Evolutionary conservation across 1,140 invertebrate species (phyloP), one percentile per base, ranked within the genome.

Genomic region (Chelonus insularis): DNA sequence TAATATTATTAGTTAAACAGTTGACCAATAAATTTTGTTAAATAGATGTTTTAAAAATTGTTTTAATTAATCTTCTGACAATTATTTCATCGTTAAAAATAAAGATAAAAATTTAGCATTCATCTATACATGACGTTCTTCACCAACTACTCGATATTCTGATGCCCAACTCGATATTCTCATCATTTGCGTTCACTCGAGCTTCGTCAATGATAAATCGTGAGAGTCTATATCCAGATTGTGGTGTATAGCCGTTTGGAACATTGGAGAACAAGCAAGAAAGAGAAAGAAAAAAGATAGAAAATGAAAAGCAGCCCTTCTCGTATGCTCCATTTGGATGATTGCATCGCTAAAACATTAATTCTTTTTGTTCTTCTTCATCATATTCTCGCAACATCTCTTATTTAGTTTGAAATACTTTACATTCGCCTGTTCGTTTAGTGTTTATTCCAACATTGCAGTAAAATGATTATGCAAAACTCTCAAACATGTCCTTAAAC

Each of bases 251-350:
- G 18, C 12, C 47, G 48, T 41, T 52, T 52, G 34, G 16, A 36
- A 21, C 20, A 11, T 32, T 32, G 20, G 2, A 21, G 37, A 43
- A 4, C 21, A 9, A 58, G 20, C 23, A 60, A 23, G 34, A 52
- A 34, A 14, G 20, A 36, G 39, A 50, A 37, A 25, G 37, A 47
- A 60, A 16, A 11, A 29, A 21, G 25, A 37, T 12, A 20, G 39
- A 23, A 3, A 36, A 36, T 59, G 52, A 56, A 55, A 56, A 36
- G 11, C 32, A 29, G 25, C 39, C 36, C 34, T 70, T 60, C 63
- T 68, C 68, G 63, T 64, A 41, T 54, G 45, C 57, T 70, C 68
- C 70, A 73, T 73, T 73, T 63, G 60, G 65, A 65, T 60, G 59
- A 73, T 71, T 71, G 65, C 68, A 45, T 69, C 68, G 63, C 70